Evolutionary conservation across 2,797 vertebrate genomes (phyloP).

Genomic region (Eleutherodactylus coqui): DNA sequence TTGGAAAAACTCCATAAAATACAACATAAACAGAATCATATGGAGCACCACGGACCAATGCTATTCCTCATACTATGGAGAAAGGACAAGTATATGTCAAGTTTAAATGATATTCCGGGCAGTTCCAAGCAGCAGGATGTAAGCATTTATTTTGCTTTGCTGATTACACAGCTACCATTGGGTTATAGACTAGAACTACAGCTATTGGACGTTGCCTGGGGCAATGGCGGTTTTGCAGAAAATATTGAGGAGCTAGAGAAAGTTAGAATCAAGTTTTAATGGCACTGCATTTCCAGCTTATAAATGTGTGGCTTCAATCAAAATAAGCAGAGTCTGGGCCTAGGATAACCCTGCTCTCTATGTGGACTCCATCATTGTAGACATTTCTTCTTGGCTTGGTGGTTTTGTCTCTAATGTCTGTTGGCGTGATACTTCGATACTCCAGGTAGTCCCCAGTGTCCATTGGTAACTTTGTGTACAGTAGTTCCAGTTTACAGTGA

Average conservation of each 20-base stretch:
- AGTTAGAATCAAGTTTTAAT: background rate
- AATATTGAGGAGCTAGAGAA: background rate
- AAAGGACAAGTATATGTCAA: constrained; percentile 53
- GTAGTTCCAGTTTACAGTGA: no score
- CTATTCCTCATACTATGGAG: constrained; percentile 27
- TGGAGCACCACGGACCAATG: constrained; percentile 23
- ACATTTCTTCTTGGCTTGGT: no score
- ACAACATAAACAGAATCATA: constrained; percentile 38
- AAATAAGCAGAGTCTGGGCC: background rate
- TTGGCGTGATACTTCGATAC: no score
- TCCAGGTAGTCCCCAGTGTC: no score
- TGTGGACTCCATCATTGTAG: background rate
- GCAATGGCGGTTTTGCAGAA: background rate
- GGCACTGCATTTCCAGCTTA: background rate
- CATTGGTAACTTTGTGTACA: background rate
- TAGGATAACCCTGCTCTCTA: background rate
- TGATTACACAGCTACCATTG: constrained; percentile 22
- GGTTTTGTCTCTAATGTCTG: no score
- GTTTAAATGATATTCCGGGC: constrained; percentile 31
- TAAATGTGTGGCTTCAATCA: background rate
- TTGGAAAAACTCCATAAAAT: constrained; percentile 48
- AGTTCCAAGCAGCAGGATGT: constrained; percentile 3
- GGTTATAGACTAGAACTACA: background rate
- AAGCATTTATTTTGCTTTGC: constrained; percentile 13
- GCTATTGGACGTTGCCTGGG: background rate